These are phyloP conservation scores for Raja brachyura DNA, from an alignment of 2,113 vertebrate species.

Conservation along the genomic window DNA sequence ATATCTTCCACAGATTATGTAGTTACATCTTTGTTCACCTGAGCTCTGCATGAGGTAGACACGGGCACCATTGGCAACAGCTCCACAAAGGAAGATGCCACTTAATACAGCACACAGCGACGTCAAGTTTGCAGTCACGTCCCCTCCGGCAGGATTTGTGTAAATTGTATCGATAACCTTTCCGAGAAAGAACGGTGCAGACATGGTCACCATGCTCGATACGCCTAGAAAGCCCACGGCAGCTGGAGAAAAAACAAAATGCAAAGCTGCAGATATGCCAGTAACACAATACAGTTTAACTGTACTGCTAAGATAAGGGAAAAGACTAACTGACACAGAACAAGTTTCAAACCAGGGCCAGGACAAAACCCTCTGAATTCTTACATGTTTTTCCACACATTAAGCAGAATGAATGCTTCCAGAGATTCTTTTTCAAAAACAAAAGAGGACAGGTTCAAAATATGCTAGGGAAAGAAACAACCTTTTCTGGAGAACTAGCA, in stretches of 20 bases:
- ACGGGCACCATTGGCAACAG: constrained; percentile 76
- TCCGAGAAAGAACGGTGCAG: constrained; percentile 87
- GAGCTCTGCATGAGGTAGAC: constrained; percentile 93
- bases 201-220: constrained; percentile 93
- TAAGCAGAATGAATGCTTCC: not conserved
- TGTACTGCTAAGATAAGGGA: constrained; percentile 16
- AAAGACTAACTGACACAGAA: not conserved
- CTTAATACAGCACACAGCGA: constrained; percentile 71
- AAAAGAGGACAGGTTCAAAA: not conserved
- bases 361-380: not conserved
- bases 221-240: constrained; percentile 81
- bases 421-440: not conserved
- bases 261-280: not conserved
- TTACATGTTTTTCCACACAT: not conserved
- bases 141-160: constrained; percentile 54
- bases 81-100: constrained; percentile 82
- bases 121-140: constrained; percentile 63
- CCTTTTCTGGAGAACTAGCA: not conserved
- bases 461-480: not conserved
- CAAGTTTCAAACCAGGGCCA: not conserved
- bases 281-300: not conserved
- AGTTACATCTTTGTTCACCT: constrained; percentile 59
- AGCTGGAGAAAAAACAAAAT: constrained; percentile 56
- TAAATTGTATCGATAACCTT: constrained; percentile 90
- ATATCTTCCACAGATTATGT: not conserved